Percentiles rank a stretch among this genome's conserved stretches.
Conservation (phyloP, 2,888 invertebrate genomes). For the Panzeria rudis region DNA sequence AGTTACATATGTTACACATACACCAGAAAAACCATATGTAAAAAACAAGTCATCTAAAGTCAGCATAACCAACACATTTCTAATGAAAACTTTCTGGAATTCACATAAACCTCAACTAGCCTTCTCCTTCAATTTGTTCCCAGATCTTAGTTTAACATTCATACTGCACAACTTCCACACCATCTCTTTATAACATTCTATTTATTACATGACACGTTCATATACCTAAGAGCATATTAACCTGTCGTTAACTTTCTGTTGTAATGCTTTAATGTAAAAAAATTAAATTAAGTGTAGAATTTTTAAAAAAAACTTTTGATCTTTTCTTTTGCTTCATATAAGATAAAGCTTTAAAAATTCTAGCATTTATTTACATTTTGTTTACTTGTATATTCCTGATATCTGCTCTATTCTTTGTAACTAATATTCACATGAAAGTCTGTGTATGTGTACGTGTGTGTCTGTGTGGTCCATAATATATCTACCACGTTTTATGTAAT, state of each 20-base stretch:
- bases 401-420: not conserved
- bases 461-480: slow-evolving; percentile 8
- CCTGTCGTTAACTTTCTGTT: not conserved
- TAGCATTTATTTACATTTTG: slow-evolving; percentile 24
- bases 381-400: not conserved
- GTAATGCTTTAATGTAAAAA: not conserved
- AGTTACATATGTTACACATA: too few relatives aligned
- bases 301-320: not conserved
- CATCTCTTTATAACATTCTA: too few relatives aligned
- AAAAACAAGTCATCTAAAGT: too few relatives aligned
- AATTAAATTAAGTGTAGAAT: slow-evolving; percentile 16
- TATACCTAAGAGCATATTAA: not conserved
- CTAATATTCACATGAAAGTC: not conserved
- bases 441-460: not conserved
- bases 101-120: too few relatives aligned
- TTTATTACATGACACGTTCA: not conserved
- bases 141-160: too few relatives aligned
- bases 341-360: not conserved
- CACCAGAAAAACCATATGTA: too few relatives aligned
- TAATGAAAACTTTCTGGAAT: too few relatives aligned
- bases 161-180: too few relatives aligned
- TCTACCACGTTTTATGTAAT: slow-evolving; percentile 58
- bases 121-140: too few relatives aligned
- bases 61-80: too few relatives aligned
- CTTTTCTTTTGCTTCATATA: slow-evolving; percentile 3